phyloP scores from a whole-genome alignment of 1,140 invertebrate genomes.

The Bombus waltoni region DNA sequence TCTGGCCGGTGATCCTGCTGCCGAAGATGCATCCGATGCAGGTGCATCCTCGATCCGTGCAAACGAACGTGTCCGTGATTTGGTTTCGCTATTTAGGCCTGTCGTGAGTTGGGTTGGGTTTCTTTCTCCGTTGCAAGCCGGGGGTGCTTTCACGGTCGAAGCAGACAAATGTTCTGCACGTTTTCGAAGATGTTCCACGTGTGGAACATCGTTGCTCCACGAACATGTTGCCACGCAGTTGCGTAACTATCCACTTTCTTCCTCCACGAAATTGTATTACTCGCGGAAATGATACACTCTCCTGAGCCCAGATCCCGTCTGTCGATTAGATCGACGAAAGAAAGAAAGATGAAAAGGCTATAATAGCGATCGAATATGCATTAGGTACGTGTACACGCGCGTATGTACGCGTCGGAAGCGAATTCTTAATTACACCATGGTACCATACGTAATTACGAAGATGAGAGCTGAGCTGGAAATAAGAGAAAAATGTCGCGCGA shows the following conservation, averaged over 20 bases:
- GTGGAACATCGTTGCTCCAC: not conserved
- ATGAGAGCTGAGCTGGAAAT: not conserved
- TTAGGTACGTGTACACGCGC: too few relatives aligned
- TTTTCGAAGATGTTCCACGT: not conserved
- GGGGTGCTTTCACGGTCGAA: not conserved
- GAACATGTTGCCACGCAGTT: not conserved
- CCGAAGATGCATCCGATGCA: conserved; percentile 21
- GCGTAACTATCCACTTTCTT: not conserved
- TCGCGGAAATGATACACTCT: not conserved
- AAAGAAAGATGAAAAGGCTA: not conserved
- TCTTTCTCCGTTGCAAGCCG: not conserved
- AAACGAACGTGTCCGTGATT: conserved; percentile 18
- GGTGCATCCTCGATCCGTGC: conserved; percentile 26
- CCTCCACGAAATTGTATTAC: not conserved
- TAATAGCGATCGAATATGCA: not conserved
- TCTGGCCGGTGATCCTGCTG: conserved; percentile 37
- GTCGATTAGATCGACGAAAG: not conserved
- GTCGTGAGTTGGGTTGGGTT: not conserved
- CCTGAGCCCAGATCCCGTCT: not conserved
- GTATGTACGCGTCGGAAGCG: not conserved
- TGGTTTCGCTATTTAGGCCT: conserved; percentile 25
- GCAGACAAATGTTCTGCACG: conserved; percentile 29
- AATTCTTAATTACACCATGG: not conserved
- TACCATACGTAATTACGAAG: not conserved
- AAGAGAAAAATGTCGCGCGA: not conserved